Evolutionary conservation across 2,888 invertebrate genomes (phyloP), one percentile per base, ranked within the genome.

Genomic region (Luffia ferchaultella): DNA sequence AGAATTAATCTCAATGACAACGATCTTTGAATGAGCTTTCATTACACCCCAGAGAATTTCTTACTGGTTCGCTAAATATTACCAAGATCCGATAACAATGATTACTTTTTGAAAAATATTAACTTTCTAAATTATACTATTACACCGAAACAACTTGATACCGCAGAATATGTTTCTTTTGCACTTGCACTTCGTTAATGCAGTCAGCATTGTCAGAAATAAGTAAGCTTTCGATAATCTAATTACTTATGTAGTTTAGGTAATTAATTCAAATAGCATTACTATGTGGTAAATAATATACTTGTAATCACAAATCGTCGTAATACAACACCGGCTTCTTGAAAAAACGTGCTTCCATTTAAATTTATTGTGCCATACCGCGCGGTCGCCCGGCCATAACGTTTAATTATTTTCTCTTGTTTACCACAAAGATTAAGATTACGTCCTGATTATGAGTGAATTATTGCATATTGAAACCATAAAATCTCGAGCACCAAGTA

Each of bases 381-480:
- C 64, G 61, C 62, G 66, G 62, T 58, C 59, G 59, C 63, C 57
- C 53, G 61, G 20, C 59, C 70, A 19, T 7, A 41, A 30, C 46
- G 18, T 20, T 70, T 73, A 73, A 74, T 76, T 75, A 73, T 73
- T 72, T 74, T 71, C 67, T 70, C 63, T 66, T 73, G 73, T 73
- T 77, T 73, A 68, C 66, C 66, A 65, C 59, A 65, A 50, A 69
- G 68, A 73, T 74, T 72, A 65, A 70, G 68, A 73, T 71, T 67
- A 61, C 60, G 60, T 58, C 57, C 61, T 62, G 67, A 46, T 49
- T 51, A 20, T 20, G 48, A 42, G 18, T 47, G 50, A 53, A 65
- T 65, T 66, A 68, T 63, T 67, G 70, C 60, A 43, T 43, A 49
- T 49, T 49, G 48, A 48, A 48, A 42, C 18, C 48, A 48, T 48